Conservation (phyloP, 2,888 invertebrate species). For the Oscheius onirici region DNA sequence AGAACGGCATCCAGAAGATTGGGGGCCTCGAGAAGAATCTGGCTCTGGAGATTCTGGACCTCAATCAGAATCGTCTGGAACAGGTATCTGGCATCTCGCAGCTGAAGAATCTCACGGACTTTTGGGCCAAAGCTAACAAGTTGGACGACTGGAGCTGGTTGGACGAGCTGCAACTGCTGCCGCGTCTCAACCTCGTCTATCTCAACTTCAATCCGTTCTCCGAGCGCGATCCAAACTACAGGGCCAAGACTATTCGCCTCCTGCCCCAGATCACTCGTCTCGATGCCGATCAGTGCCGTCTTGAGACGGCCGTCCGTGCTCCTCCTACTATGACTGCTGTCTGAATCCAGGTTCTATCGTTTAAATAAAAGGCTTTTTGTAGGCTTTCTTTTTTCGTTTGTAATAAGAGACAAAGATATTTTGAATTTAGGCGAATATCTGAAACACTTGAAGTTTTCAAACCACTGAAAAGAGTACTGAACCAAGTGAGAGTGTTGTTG, state of each 20-base stretch:
- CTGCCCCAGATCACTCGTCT: constrained; percentile 52
- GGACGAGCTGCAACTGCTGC: constrained; percentile 51
- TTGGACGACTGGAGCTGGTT: constrained; percentile 50
- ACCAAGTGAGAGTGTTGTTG: too few species aligned
- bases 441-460: too few species aligned
- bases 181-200: constrained; percentile 56
- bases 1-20: constrained; percentile 85
- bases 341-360: too few species aligned
- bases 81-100: constrained; percentile 49
- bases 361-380: too few species aligned
- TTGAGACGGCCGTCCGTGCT: constrained; percentile 5
- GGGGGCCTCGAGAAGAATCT: constrained; percentile 79
- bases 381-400: too few species aligned
- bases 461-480: too few species aligned
- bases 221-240: not conserved
- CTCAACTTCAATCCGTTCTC: constrained; percentile 59
- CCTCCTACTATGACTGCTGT: not conserved
- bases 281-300: constrained; percentile 37
- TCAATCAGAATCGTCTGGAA: constrained; percentile 62
- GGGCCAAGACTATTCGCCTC: constrained; percentile 39
- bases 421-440: too few species aligned
- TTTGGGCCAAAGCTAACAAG: constrained; percentile 65
- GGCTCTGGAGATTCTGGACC: constrained; percentile 59
- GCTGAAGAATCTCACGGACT: constrained; percentile 59
- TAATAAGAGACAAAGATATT: too few species aligned